These are phyloP conservation scores for Poliocrania exsul DNA, from an alignment of 2,797 vertebrate genomes.

Conservation along the genomic window DNA sequence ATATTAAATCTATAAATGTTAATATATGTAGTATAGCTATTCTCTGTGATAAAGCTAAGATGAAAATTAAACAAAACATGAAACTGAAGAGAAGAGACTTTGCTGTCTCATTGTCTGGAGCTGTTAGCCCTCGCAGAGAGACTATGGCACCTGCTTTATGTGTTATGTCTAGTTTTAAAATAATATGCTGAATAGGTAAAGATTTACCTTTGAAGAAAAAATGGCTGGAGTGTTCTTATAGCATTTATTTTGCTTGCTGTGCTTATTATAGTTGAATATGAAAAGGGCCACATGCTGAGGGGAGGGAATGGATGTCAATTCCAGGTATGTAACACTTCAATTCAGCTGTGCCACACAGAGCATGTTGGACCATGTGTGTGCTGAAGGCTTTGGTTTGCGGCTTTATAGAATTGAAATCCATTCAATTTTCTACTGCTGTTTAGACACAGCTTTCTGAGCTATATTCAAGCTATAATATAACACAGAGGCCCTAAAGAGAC, in stretches of 20 bases:
- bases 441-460: not conserved
- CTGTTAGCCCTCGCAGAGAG: not conserved
- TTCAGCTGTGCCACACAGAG: not conserved
- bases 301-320: not conserved
- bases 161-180: not conserved
- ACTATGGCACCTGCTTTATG: not conserved
- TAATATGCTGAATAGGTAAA: not conserved
- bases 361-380: no score
- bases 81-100: not conserved
- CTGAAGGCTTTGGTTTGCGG: not conserved
- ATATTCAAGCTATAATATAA: not conserved
- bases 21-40: not conserved
- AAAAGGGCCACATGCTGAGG: not conserved
- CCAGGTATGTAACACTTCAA: not conserved
- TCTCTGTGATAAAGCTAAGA: not conserved
- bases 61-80: not conserved
- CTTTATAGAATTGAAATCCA: not conserved
- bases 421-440: not conserved
- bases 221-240: not conserved
- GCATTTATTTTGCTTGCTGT: not conserved
- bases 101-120: not conserved
- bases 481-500: not conserved
- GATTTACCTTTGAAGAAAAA: not conserved
- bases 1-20: not conserved
- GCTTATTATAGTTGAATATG: not conserved